Evolutionary conservation across 2,113 vertebrate genomes (phyloP).

Genomic region (Strix aluco): DNA sequence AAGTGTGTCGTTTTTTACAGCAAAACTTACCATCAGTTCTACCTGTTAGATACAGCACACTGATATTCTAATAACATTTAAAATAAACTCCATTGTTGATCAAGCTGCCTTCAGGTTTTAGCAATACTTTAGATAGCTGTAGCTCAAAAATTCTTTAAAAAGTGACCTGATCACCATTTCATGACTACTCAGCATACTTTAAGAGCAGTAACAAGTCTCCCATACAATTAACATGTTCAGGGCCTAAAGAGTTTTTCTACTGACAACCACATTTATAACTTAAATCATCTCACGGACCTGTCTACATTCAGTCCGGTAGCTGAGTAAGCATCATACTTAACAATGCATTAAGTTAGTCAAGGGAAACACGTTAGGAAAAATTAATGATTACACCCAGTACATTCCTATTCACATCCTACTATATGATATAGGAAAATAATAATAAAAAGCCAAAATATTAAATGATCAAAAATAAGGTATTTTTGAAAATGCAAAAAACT

Average conservation of each 20-base stretch:
- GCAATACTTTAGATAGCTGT: not conserved
- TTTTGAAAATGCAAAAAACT: conserved; percentile 79
- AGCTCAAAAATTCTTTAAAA: not conserved
- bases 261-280: not conserved
- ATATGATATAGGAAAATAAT: conserved; percentile 48
- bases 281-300: not conserved
- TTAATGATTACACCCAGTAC: not conserved
- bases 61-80: not conserved
- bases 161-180: not conserved
- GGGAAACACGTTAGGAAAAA: not conserved
- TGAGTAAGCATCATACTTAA: not conserved
- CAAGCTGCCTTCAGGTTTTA: not conserved
- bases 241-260: not conserved
- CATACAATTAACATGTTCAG: not conserved
- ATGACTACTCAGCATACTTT: not conserved
- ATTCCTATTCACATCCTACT: not conserved
- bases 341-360: not conserved
- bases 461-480: conserved; percentile 67
- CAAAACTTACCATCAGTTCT: not conserved
- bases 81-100: not conserved
- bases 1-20: not conserved
- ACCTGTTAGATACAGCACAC: not conserved
- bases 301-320: not conserved
- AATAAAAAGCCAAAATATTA: conserved; percentile 48
- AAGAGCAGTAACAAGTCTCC: not conserved